Evolutionary conservation across 2,113 vertebrate genomes (phyloP).

Genomic region (Panurus biarmicus): DNA sequence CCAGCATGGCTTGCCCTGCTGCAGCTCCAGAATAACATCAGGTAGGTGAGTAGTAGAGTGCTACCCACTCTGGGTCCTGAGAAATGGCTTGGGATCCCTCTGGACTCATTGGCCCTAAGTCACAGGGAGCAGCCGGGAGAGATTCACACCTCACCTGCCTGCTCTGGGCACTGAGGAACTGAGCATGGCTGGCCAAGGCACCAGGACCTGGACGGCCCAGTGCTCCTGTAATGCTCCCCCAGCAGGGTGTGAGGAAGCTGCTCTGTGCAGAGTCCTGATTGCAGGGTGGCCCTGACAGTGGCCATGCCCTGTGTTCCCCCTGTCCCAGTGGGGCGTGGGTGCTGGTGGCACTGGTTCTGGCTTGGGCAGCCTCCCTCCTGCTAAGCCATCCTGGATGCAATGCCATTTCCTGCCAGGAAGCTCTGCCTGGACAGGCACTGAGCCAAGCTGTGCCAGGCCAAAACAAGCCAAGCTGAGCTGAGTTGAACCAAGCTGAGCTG

Average conservation of each 20-base stretch:
- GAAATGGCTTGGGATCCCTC: neutral
- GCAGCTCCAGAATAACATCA: neutral
- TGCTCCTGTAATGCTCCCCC: fast-evolving
- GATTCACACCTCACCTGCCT: neutral
- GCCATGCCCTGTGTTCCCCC: neutral
- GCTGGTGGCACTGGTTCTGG: neutral
- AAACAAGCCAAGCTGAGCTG: neutral
- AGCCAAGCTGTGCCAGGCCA: fast-evolving
- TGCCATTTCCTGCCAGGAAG: neutral
- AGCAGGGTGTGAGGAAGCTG: neutral
- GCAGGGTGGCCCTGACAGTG: too few relatives aligned
- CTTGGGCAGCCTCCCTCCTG: neutral
- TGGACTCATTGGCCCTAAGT: too few relatives aligned
- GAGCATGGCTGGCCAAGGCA: neutral
- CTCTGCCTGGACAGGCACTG: fast-evolving
- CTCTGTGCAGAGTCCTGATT: fast-evolving
- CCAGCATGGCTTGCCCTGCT: neutral
- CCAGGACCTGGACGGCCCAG: neutral
- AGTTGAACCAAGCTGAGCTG: neutral
- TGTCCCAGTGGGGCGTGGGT: fast-evolving
- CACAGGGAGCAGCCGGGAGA: neutral
- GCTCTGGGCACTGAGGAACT: neutral
- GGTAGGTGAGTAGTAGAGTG: neutral
- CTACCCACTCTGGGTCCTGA: fast-evolving
- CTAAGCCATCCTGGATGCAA: neutral